Base-by-base conservation (phyloP, 2,113 vertebrate species). In the Bostrychus sinensis region DNA sequence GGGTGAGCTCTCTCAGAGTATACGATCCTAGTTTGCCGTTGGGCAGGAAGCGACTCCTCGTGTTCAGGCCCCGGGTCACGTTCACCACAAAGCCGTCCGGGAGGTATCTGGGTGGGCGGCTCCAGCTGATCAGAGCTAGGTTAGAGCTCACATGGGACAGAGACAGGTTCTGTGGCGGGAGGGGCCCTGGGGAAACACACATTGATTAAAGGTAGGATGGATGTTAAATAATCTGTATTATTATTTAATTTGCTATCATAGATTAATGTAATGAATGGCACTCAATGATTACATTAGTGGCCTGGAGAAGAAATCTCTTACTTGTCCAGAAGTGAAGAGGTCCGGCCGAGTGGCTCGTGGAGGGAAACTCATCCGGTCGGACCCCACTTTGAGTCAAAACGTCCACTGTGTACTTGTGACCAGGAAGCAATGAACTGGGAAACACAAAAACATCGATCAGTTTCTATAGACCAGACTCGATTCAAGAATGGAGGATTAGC, bases 21-120 rank as follows among this genome's bases (percentile, higher is more conserved):
- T 98, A 97, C 2, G 92, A 89, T 0, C 69, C 87, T 0, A 96
- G 77, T 43, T 91, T 94, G 46, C 95, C 95, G 0, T 89, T 94
- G 61, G 96, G 94, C 60, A 99, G 88, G 0, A 96, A 97, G 79
- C 96, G 97, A 77, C 96, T 98, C 84, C 95, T 94, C 42, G 93
- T 91, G 6, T 88, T 98, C 86, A 96, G 90, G 3, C 92, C 89
- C 0, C 92, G 93, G 50, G 95, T 98, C 85, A 98, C 92, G 0
- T 98, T 99, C 77, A 99, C 94, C 89, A 97, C 92, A 14, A 95
- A 99, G 0, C 96, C 97, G 34, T 97, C 94, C 48, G 91, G 88
- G 0, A 86, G 5, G 1, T 86, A 79, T 0, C 73, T 48, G 0
- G 84, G 70, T 0, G 92, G 92, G 58, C 84, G 84, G 5, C 93